phyloP scores from a whole-genome alignment of 2,797 vertebrate species.

The Parotocinclus haroldoi region DNA sequence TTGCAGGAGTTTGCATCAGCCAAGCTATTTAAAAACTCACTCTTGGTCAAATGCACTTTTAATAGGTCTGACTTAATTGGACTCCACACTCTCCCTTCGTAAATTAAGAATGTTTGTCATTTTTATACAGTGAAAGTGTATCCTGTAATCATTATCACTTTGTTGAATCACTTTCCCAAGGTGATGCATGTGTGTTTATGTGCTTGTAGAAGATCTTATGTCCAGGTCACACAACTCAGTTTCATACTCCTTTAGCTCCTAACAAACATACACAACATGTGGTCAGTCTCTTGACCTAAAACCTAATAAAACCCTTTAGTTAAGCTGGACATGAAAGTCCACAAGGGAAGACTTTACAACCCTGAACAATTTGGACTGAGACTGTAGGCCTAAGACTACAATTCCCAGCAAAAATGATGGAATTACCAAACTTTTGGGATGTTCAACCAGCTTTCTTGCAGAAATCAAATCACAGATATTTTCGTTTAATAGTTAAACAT shows the following conservation, averaged over 20 bases:
- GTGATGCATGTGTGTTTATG: conserved; percentile 19
- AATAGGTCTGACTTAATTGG: conserved; percentile 31
- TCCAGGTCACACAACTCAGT: conserved; percentile 39
- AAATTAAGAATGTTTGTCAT: conserved; percentile 1
- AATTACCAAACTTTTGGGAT: no score
- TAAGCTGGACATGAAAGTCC: no score
- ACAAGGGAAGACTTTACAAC: no score
- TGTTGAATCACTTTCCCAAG: conserved; percentile 22
- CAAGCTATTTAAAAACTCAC: conserved; percentile 41
- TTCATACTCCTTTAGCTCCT: conserved; percentile 41
- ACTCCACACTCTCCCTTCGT: background rate
- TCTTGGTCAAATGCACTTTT: conserved; percentile 7
- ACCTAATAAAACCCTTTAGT: no score
- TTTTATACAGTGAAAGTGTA: background rate
- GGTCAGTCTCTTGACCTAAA: background rate
- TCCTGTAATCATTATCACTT: conserved; percentile 2
- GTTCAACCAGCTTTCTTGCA: no score
- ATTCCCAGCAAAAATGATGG: no score
- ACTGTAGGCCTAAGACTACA: no score
- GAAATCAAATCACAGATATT: no score
- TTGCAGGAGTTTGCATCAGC: conserved; percentile 47
- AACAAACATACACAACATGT: conserved; percentile 34
- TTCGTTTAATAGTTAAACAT: no score
- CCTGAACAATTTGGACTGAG: no score
- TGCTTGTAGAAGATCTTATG: conserved; percentile 15